Evolutionary conservation across 1,140 invertebrate species (phyloP), one percentile per base, ranked within the genome.

Genomic region (Drosophila eugracilis): DNA sequence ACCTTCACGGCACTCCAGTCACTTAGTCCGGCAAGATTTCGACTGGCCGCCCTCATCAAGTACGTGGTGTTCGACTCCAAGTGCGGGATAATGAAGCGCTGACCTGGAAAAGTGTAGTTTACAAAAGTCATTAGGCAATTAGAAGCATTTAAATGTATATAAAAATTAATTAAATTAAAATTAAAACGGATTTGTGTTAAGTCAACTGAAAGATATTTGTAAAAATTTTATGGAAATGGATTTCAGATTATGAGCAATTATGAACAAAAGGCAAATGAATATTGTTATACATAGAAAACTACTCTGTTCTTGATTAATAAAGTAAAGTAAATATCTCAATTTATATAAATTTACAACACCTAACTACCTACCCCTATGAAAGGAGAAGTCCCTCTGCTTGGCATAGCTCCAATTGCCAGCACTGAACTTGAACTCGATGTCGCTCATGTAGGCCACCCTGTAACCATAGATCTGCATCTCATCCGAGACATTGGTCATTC

Each of bases 11-110:
- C 50, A 26, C 83, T 89, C 83, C 81, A 92, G 48, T 92, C 91
- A 48, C 91, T 92, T 7, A 92, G 52, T 4, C 92, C 92, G 5
- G 92, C 92, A 30, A 85, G 65, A 79, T 92, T 92, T 3, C 78
- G 59, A 4, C 92, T 90, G 50, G 92, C 91, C 4, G 89, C 92
- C 6, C 92, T 69, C 60, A 92, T 83, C 12, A 86, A 62, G 60
- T 93, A 93, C 3, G 75, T 83, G 14, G 92, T 92, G 54, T 92
- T 91, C 2, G 65, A 71, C 41, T 79, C 32, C 5, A 93, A 58
- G 28, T 85, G 67, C 0, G 81, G 70, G 10, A 92, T 74, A 5
- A 92, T 55, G 45, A 91, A 92, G n/a, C 85, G 88, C 19, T 79
- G 75, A 22, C 91, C 92, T 92, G 63, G 6, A 4, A 32, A 5